These are phyloP conservation scores for Nesidiocoris tenuis DNA, from an alignment of 2,888 invertebrate genomes.

Conservation along the genomic window DNA sequence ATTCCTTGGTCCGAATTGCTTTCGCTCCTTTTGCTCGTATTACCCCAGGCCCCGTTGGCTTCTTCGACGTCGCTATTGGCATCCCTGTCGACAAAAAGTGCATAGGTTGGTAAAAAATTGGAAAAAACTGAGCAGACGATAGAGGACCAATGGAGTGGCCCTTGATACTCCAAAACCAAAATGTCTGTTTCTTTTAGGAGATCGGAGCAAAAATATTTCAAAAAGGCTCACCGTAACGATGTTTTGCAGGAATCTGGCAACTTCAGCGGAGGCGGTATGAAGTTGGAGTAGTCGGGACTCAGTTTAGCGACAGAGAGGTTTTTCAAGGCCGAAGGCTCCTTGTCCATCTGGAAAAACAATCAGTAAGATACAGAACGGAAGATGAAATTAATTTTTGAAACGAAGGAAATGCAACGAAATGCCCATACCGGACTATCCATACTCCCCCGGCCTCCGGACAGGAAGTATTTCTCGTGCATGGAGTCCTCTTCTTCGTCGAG, in stretches of 20 bases:
- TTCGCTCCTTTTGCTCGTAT: constrained; percentile 45
- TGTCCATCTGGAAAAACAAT: constrained; percentile 45
- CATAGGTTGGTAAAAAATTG: no score
- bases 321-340: constrained; percentile 44
- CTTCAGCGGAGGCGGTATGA: constrained; percentile 51
- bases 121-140: no score
- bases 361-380: not conserved
- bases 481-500: constrained; percentile 66
- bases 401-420: not conserved
- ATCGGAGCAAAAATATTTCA: constrained; percentile 2
- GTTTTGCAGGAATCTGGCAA: constrained; percentile 39
- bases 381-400: not conserved
- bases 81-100: constrained; percentile 38
- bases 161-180: no score
- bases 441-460: constrained; percentile 56
- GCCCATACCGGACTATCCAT: constrained; percentile 57
- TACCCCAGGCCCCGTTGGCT: constrained; percentile 47
- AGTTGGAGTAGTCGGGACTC: constrained; percentile 52
- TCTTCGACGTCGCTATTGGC: constrained; percentile 48
- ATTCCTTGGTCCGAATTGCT: constrained; percentile 46
- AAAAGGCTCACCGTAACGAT: constrained; percentile 23
- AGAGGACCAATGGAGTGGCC: no score
- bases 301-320: constrained; percentile 48
- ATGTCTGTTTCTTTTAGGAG: no score
- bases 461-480: constrained; percentile 78